Evolutionary conservation across 2,888 invertebrate genomes (phyloP), one percentile per base, ranked within the genome.

Genomic region (Fissipunctia ypsillon): DNA sequence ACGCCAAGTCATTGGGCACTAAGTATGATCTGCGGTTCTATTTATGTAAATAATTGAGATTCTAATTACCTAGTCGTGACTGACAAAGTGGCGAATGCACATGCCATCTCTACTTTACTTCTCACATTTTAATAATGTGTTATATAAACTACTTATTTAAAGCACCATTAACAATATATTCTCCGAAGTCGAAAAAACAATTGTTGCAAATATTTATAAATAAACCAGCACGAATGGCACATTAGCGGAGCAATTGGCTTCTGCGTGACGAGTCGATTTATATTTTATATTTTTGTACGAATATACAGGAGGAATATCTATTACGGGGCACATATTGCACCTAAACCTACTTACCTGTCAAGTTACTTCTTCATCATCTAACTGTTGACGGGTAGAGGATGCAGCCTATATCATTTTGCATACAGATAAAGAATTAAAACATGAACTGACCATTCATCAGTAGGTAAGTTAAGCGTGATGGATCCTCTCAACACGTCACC

Each of bases 381-480:
- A 60, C 19, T 25, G n/a, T 38, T 38, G 60, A n/a, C 9, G 19
- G 3, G 25, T 12, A 43, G 12, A 61, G 12, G 4, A 28, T 38
- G 10, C 2, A n/a, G 38, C 38, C 16, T 38, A 38, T 25, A 1
- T 19, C 10, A 38, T n/a, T 9, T 28, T 12, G 25, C n/a, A 2
- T 12, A 19, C 10, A 38, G 9, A 3, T 22, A 9, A 28, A 25
- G 9, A 45, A 48, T 31, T 0, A 14, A 43, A 56, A 41, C 48
- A 67, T 54, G 70, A 61, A 95, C 97, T 96, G 93, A 98, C 98
- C 97, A 95, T 88, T 97, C 96, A 45, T 97, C 96, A 0, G 96
- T 93, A 0, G 98, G 97, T 69, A 99, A 96, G 93, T 99, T 99
- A n/a, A 99, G 95, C 0, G 99, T 99, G 63, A 99, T 98, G 84